Base-by-base conservation (phyloP, 2,113 vertebrate genomes). In the Hydropotes inermis region DNA sequence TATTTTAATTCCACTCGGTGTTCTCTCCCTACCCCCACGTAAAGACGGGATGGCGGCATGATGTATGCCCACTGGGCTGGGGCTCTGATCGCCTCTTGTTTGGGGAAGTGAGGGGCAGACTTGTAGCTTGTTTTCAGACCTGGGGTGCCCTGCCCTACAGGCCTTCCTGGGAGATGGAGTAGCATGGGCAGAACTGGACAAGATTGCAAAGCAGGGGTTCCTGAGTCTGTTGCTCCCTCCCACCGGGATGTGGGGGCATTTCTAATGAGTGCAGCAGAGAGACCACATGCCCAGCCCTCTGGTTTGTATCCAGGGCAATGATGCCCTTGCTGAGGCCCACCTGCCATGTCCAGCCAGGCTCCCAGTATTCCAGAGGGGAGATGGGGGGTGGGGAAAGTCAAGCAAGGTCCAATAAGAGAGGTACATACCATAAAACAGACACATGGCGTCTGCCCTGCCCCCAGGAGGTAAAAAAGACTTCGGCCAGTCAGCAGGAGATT, bases 401-500 rank as follows among this genome's bases (percentile, higher is more conserved):
- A 19, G 1, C 47, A 2, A 94, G 1, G 33, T 55, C 55, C 43
- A 33, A 16, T 47, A 79, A 81, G 87, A 86, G 97, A 28, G 25
- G 96, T 99, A 99, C 99, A 1, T 99, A 99, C 99, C 99, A 98
- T 99, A 99, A 99, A 98, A 98, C 98, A 99, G 99, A 99, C 99
- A 98, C 98, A 98, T 96, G 99, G 99, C 99, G 98, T 99, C 99
- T 99, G 99, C 99, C 99, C 99, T 98, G 99, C 99, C 99, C 99
- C 99, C 98, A 98, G 99, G 99, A 99, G 99, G 99, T 99, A 98
- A 99, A 99, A 99, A 99, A 99, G 99, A 98, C 99, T 99, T 98
- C 98, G 98, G 99, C 99, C 99, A 98, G 99, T 99, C 99, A 99
- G 99, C 99, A 99, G 98, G 99, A 99, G 99, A 99, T 99, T 99